Percentiles rank a stretch among this genome's conserved stretches.
These are phyloP conservation scores for Falco concolor DNA, from an alignment of 2,797 vertebrate genomes.

Conservation along the genomic window DNA sequence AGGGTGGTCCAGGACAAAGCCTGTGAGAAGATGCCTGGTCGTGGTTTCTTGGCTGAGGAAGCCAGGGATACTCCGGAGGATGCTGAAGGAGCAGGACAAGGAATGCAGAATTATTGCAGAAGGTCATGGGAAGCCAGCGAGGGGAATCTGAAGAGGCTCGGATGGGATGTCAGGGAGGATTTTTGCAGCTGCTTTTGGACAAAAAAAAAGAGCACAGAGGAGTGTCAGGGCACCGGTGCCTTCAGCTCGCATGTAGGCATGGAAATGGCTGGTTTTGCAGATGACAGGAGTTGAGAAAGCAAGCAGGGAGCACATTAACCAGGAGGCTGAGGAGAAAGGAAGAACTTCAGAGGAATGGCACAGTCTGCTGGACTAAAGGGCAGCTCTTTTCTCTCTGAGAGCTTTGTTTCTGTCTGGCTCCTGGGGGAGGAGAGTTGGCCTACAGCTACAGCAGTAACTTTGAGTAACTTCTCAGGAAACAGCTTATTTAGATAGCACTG, in stretches of 20 bases:
- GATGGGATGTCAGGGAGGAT: neutral
- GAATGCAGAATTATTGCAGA: neutral
- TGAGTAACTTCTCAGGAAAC: conserved; percentile 64
- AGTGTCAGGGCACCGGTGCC: neutral
- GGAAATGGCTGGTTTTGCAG: neutral
- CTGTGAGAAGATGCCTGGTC: neutral
- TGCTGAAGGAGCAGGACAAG: neutral
- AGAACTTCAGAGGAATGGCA: neutral
- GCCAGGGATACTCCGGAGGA: neutral
- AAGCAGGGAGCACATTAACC: neutral
- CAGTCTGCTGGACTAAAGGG: neutral
- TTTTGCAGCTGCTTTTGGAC: neutral
- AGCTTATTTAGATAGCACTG: conserved; percentile 62
- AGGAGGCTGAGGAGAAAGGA: neutral
- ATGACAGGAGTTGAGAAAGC: neutral
- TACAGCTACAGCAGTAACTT: conserved; percentile 30
- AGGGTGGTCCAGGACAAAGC: neutral
- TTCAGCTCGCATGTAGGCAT: neutral
- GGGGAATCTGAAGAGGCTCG: neutral
- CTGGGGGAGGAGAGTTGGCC: conserved; percentile 45
- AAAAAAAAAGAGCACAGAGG: neutral
- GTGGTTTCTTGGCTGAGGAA: neutral
- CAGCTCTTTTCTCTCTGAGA: neutral
- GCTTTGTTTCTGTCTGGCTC: neutral
- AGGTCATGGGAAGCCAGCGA: neutral